These are phyloP conservation scores for Escarpia spicata DNA, from an alignment of 2,888 invertebrate genomes.

Conservation along the genomic window DNA sequence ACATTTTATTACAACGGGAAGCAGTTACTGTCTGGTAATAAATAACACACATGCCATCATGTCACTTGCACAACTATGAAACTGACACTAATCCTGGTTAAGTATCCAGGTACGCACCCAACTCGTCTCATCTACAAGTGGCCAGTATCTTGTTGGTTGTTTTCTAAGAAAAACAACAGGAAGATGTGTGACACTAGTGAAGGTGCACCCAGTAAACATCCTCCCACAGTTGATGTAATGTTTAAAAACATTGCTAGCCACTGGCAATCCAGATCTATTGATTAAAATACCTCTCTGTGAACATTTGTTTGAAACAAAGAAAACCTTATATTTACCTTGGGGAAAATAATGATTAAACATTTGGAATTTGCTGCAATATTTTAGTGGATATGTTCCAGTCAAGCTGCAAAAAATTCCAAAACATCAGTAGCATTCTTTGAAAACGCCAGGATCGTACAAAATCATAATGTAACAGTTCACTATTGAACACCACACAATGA, in stretches of 20 bases:
- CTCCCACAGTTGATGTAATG: too few relatives aligned
- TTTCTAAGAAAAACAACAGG: not conserved
- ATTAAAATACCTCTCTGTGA: not conserved
- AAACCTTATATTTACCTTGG: not conserved
- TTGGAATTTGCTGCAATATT: not conserved
- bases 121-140: not conserved
- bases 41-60: constrained; percentile 9
- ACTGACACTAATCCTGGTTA: not conserved
- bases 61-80: not conserved
- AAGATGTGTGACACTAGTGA: too few relatives aligned
- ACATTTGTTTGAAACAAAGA: not conserved
- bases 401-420: not conserved
- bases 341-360: not conserved
- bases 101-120: not conserved
- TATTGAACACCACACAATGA: not conserved
- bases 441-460: not conserved
- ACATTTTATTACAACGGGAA: constrained; percentile 6
- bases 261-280: not conserved
- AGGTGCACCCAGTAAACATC: too few relatives aligned
- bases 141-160: not conserved
- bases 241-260: not conserved
- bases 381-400: not conserved
- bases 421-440: not conserved
- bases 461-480: not conserved
- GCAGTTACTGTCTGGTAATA: not conserved